Evolutionary conservation across 2,888 invertebrate species (phyloP).

Genomic region (Conomelus anceps): DNA sequence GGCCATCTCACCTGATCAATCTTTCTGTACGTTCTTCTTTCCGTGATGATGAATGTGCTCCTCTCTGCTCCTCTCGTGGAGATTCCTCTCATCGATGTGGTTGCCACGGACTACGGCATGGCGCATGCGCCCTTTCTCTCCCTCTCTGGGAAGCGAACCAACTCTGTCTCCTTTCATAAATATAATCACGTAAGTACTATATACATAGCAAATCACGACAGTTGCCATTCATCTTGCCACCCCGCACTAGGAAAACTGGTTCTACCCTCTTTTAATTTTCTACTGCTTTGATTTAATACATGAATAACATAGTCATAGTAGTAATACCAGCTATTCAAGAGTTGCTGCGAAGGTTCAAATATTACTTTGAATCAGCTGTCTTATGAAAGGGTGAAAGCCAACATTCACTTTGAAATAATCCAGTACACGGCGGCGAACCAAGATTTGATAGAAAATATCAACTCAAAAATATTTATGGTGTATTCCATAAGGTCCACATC

Average conservation of each 20-base stretch:
- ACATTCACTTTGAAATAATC: too few species aligned
- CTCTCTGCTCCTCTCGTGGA: background rate
- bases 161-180: background rate
- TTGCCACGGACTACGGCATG: background rate
- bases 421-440: too few species aligned
- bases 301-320: background rate
- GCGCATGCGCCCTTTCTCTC: background rate
- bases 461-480: too few species aligned
- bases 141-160: background rate
- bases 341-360: too few species aligned
- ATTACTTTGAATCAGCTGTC: too few species aligned
- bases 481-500: too few species aligned
- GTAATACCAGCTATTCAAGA: background rate
- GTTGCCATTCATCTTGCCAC: background rate
- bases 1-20: background rate
- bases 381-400: too few species aligned
- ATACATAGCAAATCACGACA: background rate
- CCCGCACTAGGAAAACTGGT: background rate
- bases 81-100: background rate
- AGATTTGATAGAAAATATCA: too few species aligned
- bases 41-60: background rate
- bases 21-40: background rate
- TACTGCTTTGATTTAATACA: background rate
- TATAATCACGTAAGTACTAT: background rate
- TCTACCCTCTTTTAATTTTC: background rate